Percentiles rank a stretch among this genome's conserved stretches.
These are phyloP conservation scores for Subanguina moxae DNA, from an alignment of 1,140 invertebrate species.

Conservation along the genomic window DNA sequence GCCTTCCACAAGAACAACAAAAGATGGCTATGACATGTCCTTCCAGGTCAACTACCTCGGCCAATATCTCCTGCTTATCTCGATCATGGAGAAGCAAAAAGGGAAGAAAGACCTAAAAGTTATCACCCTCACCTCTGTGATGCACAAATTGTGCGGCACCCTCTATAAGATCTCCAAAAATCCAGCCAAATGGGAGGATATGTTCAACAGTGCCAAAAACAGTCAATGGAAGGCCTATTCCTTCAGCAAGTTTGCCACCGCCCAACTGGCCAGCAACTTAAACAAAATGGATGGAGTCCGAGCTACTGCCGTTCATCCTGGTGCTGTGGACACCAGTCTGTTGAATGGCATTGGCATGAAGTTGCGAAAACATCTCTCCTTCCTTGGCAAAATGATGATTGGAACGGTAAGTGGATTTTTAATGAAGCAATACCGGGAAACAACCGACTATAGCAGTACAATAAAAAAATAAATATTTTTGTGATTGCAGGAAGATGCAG, in stretches of 20 bases:
- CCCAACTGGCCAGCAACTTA: slow-evolving; percentile 24
- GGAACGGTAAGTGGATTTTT: slow-evolving; percentile 9
- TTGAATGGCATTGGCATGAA: background rate
- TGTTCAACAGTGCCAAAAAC: slow-evolving; percentile 19
- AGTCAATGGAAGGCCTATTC: slow-evolving; percentile 29
- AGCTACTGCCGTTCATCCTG: slow-evolving; percentile 32
- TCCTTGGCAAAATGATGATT: slow-evolving; percentile 20
- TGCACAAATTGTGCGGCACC: slow-evolving; percentile 25
- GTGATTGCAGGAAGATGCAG: slow-evolving; percentile 6
- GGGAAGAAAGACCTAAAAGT: slow-evolving; percentile 12
- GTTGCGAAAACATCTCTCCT: slow-evolving; percentile 22
- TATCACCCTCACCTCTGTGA: slow-evolving; percentile 32
- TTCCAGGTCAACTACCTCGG: slow-evolving; percentile 39
- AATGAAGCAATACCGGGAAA: background rate
- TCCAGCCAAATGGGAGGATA: slow-evolving; percentile 19
- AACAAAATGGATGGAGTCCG: slow-evolving; percentile 20
- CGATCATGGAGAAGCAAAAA: slow-evolving; percentile 16
- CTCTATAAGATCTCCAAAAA: slow-evolving; percentile 24
- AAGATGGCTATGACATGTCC: slow-evolving; percentile 24
- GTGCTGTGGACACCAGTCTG: slow-evolving; percentile 18
- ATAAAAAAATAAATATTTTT: background rate
- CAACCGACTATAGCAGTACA: background rate
- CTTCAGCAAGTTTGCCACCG: slow-evolving; percentile 36
- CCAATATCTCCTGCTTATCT: slow-evolving; percentile 31
- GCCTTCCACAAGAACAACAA: slow-evolving; percentile 19